A percentile compares a stretch with the other conserved stretches of the same genome.
Conservation (phyloP, 2,797 vertebrate species). For the Centroberyx gerrardi region DNA sequence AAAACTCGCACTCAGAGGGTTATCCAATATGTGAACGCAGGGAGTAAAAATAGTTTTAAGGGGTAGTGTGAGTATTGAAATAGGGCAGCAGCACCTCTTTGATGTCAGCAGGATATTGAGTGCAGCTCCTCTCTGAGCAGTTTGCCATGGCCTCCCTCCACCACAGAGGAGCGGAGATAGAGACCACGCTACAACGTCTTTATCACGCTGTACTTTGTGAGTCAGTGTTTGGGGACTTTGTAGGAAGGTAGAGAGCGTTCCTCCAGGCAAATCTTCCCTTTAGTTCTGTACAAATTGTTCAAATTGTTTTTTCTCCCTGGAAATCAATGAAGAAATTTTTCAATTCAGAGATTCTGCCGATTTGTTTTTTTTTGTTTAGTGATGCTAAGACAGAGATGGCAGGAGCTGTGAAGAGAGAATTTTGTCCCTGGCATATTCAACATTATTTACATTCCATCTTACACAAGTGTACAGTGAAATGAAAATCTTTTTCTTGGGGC, state of each 20-base stretch:
- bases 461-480: no score
- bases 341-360: not conserved
- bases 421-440: not conserved
- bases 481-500: no score
- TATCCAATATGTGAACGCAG: constrained; percentile 35
- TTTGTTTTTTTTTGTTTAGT: constrained; percentile 2
- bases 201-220: constrained; percentile 35
- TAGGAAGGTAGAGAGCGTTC: not conserved
- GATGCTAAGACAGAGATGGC: not conserved
- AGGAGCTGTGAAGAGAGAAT: not conserved
- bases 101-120: constrained; percentile 71
- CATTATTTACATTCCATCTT: no score
- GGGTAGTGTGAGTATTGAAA: constrained; percentile 52
- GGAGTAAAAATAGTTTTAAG: constrained; percentile 54
- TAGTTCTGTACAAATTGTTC: constrained; percentile 1
- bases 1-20: constrained; percentile 52
- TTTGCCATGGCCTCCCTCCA: constrained; percentile 45
- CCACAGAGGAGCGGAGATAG: not conserved
- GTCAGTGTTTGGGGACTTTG: not conserved
- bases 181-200: constrained; percentile 9
- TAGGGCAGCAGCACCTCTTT: constrained; percentile 62
- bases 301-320: not conserved
- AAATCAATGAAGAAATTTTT: not conserved
- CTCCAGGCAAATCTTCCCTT: not conserved
- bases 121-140: constrained; percentile 39